phyloP scores from a whole-genome alignment of 1,140 invertebrate species.

The Macrobrachium nipponense region DNA sequence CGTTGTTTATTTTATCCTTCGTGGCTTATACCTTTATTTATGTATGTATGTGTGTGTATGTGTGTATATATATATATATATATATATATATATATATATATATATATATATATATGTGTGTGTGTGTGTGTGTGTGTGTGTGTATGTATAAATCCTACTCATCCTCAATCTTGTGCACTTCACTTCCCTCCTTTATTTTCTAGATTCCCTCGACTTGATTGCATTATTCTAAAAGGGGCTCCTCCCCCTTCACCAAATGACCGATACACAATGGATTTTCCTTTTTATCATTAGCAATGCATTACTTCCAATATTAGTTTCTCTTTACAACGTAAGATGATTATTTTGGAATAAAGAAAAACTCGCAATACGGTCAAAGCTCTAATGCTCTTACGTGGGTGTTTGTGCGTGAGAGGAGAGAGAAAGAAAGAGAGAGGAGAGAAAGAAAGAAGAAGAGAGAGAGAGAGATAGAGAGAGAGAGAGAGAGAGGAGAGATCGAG shows the following conservation, averaged over 20 bases:
- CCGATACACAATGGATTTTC: too few relatives aligned
- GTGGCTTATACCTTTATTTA: background rate
- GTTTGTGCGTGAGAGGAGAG: background rate
- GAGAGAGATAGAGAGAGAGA: conserved; percentile 14
- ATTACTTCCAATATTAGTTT: background rate
- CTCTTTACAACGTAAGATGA: background rate
- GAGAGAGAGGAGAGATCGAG: background rate
- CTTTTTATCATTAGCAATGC: too few relatives aligned
- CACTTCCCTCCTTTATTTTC: background rate
- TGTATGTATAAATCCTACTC: background rate
- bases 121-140: conserved; percentile 1
- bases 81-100: conserved; percentile 12
- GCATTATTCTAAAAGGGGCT: background rate
- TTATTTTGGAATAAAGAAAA: background rate
- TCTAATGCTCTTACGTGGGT: background rate
- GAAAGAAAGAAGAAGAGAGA: background rate
- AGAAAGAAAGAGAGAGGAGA: conserved; percentile 13
- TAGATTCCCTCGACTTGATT: background rate
- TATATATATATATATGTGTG: conserved; percentile 4
- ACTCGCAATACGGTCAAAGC: background rate
- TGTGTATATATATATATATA: conserved; percentile 6
- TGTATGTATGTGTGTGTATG: background rate
- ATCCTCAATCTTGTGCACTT: background rate
- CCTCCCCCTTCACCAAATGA: background rate
- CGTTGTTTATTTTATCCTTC: too few relatives aligned